Conservation (phyloP, 2,888 invertebrate species). For the Drosophila yooni region DNA sequence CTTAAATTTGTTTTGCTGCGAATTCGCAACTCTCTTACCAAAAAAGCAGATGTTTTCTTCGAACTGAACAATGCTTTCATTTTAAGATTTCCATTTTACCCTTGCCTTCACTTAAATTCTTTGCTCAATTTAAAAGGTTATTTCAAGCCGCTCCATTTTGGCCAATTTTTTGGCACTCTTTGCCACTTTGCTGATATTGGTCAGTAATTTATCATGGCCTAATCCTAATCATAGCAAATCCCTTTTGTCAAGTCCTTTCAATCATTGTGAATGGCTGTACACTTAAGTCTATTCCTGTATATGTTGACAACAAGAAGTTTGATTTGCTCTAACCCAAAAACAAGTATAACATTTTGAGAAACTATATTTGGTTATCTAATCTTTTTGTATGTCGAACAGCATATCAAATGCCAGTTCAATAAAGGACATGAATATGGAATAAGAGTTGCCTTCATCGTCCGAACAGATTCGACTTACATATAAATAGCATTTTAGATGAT, state of each 20-base stretch:
- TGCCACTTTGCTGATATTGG: slow-evolving; percentile 7
- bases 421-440: not conserved
- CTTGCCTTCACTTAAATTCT: slow-evolving; percentile 44
- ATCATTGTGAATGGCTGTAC: slow-evolving; percentile 8
- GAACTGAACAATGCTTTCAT: slow-evolving; percentile 17
- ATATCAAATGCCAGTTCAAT: not conserved
- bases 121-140: slow-evolving; percentile 1
- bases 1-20: slow-evolving; percentile 54
- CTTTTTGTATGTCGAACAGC: not conserved
- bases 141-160: not conserved
- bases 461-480: not conserved
- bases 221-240: not conserved
- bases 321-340: not conserved
- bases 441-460: not conserved
- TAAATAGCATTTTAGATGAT: not conserved
- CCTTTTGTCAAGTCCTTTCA: slow-evolving; percentile 2
- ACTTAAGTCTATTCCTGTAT: slow-evolving; percentile 9
- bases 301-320: not conserved
- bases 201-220: not conserved
- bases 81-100: slow-evolving; percentile 16
- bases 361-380: not conserved
- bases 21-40: not conserved
- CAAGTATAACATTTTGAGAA: too few species aligned
- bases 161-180: not conserved
- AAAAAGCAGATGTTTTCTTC: slow-evolving; percentile 32